phyloP scores from a whole-genome alignment of 30 jellyfish, hydroid and myxozoan genomes.

The Chrysaora quinquecirrha region DNA sequence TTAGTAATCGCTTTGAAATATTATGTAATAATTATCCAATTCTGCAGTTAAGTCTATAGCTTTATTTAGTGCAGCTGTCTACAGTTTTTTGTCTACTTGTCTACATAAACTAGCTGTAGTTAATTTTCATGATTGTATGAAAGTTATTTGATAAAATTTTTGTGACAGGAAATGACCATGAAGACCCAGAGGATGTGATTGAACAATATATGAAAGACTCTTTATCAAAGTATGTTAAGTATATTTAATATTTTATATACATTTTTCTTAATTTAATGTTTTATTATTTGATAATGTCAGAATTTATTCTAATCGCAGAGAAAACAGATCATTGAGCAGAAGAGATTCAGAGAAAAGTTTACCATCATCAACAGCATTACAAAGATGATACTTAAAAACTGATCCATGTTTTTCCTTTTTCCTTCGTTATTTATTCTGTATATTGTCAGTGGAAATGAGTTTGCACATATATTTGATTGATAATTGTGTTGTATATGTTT shows the following conservation, averaged over 20 bases:
- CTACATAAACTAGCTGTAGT: background rate
- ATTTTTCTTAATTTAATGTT: background rate
- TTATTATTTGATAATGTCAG: too few species aligned
- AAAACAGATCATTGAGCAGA: background rate
- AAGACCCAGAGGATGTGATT: constrained; percentile 34
- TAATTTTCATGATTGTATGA: background rate
- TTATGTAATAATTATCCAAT: background rate
- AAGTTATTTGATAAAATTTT: background rate
- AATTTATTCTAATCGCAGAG: too few species aligned
- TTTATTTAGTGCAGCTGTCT: background rate
- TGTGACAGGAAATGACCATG: constrained; percentile 17
- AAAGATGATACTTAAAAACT: too few species aligned
- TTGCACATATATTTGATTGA: too few species aligned
- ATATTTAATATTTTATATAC: background rate
- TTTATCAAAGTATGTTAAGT: background rate
- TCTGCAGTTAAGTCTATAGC: background rate
- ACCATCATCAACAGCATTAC: constrained; percentile 4
- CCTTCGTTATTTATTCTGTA: too few species aligned
- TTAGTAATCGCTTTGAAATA: background rate
- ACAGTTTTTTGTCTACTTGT: background rate
- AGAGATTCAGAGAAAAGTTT: constrained; percentile 25
- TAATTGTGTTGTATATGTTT: too few species aligned
- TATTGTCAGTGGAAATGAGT: too few species aligned
- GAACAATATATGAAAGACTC: constrained; percentile 1
- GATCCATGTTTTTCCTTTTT: too few species aligned